Percentiles rank a stretch among this genome's conserved stretches.
Evolutionary conservation across 1,140 invertebrate genomes (phyloP).

Genomic region (Centruroides sculpturatus): DNA sequence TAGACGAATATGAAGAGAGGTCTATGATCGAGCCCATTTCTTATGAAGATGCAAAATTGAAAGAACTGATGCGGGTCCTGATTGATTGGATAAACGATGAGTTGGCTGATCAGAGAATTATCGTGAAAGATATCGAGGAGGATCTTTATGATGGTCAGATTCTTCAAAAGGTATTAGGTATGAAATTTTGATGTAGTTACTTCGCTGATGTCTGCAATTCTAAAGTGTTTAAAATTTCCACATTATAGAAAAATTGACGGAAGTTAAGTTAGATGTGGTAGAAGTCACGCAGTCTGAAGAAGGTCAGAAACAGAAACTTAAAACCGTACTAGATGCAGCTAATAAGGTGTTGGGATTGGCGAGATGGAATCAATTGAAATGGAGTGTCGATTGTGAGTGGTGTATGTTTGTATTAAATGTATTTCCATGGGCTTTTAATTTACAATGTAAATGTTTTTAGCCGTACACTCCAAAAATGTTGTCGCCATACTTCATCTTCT

Average conservation of each 20-base stretch:
- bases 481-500: conserved; percentile 89
- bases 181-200: conserved; percentile 9
- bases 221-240: too few relatives aligned
- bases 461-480: conserved; percentile 88
- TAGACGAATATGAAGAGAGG: conserved; percentile 90
- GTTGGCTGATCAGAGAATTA: conserved; percentile 87
- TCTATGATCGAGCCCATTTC: conserved; percentile 86
- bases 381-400: conserved; percentile 73
- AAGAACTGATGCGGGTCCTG: conserved; percentile 71
- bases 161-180: conserved; percentile 84
- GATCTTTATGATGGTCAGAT: conserved; percentile 98
- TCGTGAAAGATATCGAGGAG: conserved; percentile 92
- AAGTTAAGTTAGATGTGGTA: conserved; percentile 82
- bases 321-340: conserved; percentile 68
- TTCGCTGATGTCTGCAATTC: too few relatives aligned
- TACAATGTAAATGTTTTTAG: conserved; percentile 16
- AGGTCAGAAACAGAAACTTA: conserved; percentile 88
- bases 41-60: conserved; percentile 69
- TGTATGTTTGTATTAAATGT: conserved; percentile 11
- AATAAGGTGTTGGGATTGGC: conserved; percentile 51
- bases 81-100: conserved; percentile 99
- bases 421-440: not conserved
- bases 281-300: conserved; percentile 98
- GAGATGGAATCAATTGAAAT: conserved; percentile 46
- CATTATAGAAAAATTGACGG: conserved; percentile 65